Percentiles rank a stretch among this genome's conserved stretches.
phyloP scores from a whole-genome alignment of 1,140 invertebrate species.

The Anastrepha obliqua region DNA sequence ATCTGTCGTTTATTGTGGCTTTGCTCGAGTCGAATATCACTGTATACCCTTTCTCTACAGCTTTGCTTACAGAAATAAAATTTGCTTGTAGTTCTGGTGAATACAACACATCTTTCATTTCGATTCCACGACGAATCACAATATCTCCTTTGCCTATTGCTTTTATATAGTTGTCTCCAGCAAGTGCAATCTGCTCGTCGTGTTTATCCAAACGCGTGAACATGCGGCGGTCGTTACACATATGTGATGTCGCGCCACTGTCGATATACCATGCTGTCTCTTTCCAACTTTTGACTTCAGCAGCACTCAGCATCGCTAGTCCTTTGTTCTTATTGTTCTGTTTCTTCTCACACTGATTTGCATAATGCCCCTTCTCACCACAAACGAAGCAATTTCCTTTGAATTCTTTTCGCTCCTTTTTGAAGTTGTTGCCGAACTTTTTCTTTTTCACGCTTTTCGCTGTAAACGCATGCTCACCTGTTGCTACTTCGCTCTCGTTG shows the following conservation, averaged over 20 bases:
- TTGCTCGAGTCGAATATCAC: background rate
- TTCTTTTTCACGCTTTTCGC: no score
- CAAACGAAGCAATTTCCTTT: constrained; percentile 48
- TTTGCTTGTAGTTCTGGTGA: constrained; percentile 19
- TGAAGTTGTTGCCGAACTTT: no score
- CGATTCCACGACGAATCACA: background rate
- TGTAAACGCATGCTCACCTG: no score
- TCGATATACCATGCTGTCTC: constrained; percentile 31
- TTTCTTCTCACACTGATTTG: background rate
- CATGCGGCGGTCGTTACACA: background rate
- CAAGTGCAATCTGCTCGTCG: background rate
- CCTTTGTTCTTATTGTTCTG: constrained; percentile 14
- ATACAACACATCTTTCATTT: constrained; percentile 41
- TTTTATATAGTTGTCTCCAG: background rate
- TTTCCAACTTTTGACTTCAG: background rate
- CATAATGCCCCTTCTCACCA: constrained; percentile 29
- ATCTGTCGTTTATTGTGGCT: background rate
- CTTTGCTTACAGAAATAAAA: constrained; percentile 54
- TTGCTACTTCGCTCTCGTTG: background rate
- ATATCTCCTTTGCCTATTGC: constrained; percentile 63
- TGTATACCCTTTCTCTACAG: background rate
- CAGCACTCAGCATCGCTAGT: background rate
- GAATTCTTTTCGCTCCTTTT: no score
- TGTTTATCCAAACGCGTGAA: background rate
- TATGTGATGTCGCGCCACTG: constrained; percentile 39